These are phyloP conservation scores for Phataginus tetradactyla DNA, from an alignment of 2,797 vertebrate genomes.

Conservation along the genomic window DNA sequence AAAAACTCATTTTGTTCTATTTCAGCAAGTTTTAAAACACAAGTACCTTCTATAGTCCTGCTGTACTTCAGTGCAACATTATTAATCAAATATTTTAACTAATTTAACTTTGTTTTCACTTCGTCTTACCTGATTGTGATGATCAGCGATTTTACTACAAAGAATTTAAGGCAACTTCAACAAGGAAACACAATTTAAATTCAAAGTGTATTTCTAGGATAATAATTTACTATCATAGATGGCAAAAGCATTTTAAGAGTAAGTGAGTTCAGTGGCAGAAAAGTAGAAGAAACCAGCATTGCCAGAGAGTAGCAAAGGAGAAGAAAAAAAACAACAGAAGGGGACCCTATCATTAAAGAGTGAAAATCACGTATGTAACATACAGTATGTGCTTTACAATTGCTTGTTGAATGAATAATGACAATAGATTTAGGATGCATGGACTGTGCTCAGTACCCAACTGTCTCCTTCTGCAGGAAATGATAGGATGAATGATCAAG, in stretches of 20 bases:
- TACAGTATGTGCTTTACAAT: not conserved
- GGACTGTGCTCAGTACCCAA: not conserved
- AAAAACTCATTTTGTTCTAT: not conserved
- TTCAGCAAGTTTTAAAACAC: conserved; percentile 9
- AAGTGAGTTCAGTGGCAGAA: conserved; percentile 10
- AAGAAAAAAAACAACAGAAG: not conserved
- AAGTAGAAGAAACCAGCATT: not conserved
- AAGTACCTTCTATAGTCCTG: not conserved
- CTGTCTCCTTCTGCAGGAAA: not conserved
- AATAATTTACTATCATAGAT: conserved; percentile 21
- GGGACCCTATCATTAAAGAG: not conserved
- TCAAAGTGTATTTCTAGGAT: not conserved
- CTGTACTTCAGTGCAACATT: not conserved
- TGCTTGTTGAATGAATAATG: conserved; percentile 24
- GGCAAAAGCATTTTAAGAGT: not conserved
- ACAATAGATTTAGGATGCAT: not conserved
- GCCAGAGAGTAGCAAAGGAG: not conserved
- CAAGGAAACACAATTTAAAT: not conserved
- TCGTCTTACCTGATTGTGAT: not conserved
- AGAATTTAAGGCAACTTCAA: not conserved
- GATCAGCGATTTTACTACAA: not conserved
- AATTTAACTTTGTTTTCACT: not conserved
- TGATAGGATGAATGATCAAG: not conserved
- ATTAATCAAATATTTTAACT: not conserved
- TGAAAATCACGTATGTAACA: not conserved